These are phyloP conservation scores for Lithophane ornitopus DNA, from an alignment of 2,888 invertebrate species.

Conservation along the genomic window DNA sequence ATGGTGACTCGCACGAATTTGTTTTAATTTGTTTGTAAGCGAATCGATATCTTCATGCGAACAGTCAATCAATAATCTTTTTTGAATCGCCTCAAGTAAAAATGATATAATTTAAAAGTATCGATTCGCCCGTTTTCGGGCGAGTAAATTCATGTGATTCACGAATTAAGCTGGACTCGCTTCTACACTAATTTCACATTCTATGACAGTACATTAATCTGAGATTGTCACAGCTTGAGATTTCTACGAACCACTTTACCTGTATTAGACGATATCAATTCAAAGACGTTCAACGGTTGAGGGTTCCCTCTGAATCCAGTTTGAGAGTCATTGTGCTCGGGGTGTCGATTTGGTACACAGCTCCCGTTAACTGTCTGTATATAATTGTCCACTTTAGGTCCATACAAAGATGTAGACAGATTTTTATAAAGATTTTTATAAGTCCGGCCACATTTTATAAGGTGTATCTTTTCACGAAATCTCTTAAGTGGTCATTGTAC, in stretches of 20 bases:
- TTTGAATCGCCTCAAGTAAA: too few species aligned
- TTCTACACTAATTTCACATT: background rate
- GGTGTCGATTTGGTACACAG: constrained; percentile 3
- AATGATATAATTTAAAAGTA: too few species aligned
- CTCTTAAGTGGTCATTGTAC: too few species aligned
- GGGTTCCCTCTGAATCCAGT: constrained; percentile 20
- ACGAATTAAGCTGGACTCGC: background rate
- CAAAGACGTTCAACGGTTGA: constrained; percentile 16
- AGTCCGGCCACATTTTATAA: too few species aligned
- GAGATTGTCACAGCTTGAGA: constrained; percentile 15
- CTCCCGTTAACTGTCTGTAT: background rate
- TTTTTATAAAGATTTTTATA: too few species aligned
- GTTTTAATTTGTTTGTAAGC: too few species aligned
- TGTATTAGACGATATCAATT: constrained; percentile 24
- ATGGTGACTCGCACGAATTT: too few species aligned
- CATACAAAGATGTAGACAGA: background rate
- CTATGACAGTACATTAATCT: background rate
- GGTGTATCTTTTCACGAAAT: too few species aligned
- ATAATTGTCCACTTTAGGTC: constrained; percentile 12
- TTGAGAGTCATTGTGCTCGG: constrained; percentile 20
- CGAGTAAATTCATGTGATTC: too few species aligned
- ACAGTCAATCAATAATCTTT: too few species aligned
- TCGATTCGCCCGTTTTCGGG: too few species aligned
- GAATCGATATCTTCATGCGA: too few species aligned
- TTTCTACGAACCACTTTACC: constrained; percentile 17